phyloP scores from a whole-genome alignment of 2,797 vertebrate species.

The Intellagama lesueurii region DNA sequence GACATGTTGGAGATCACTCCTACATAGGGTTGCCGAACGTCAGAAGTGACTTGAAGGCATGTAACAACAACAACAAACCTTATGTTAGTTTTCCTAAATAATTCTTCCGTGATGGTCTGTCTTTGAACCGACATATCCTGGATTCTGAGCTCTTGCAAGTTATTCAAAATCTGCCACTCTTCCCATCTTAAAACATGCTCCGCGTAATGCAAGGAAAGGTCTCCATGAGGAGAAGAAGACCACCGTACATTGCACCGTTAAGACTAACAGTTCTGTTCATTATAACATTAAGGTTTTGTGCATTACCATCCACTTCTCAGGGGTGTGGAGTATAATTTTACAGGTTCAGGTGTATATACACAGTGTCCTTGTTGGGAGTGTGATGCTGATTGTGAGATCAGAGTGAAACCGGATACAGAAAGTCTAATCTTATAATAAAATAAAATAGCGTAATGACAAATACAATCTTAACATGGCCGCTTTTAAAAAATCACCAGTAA shows the following conservation, averaged over 20 bases:
- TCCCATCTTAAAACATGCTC: conserved; percentile 9
- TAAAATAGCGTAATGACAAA: too few species aligned
- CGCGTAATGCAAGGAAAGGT: conserved; percentile 10
- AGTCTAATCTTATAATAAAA: too few species aligned
- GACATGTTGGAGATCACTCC: too few species aligned
- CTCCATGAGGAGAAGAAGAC: too few species aligned
- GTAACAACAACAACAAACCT: too few species aligned
- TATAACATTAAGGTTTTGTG: not conserved
- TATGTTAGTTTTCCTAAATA: not conserved
- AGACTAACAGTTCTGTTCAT: not conserved
- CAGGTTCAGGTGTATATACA: not conserved
- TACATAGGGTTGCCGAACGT: too few species aligned
- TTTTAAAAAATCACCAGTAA: too few species aligned
- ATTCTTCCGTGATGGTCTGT: not conserved
- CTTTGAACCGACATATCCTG: not conserved
- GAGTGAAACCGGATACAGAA: too few species aligned
- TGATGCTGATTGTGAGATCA: not conserved
- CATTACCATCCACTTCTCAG: not conserved
- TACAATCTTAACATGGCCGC: too few species aligned
- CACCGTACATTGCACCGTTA: conserved; percentile 22
- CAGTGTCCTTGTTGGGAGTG: not conserved
- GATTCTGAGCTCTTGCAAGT: not conserved
- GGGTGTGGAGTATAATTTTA: not conserved
- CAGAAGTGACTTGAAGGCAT: too few species aligned
- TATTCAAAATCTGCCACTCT: not conserved